phyloP scores from a whole-genome alignment of 2,888 invertebrate genomes.

The Graphium colonna region DNA sequence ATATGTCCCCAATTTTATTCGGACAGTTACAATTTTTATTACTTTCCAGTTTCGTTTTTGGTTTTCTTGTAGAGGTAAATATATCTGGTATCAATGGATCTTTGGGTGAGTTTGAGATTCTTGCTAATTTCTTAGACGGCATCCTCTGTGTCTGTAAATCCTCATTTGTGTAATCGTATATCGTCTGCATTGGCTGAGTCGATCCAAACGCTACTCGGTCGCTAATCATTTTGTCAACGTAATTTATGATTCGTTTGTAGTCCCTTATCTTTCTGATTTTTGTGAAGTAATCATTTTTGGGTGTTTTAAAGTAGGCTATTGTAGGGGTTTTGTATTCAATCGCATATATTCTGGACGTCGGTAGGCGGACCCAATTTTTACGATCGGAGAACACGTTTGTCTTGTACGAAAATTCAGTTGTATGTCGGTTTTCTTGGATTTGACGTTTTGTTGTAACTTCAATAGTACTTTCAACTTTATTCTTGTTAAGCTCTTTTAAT shows the following conservation, averaged over 20 bases:
- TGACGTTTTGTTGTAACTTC: slow-evolving; percentile 46
- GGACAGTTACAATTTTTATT: slow-evolving; percentile 44
- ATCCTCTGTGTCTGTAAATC: slow-evolving; percentile 23
- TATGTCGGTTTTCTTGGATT: slow-evolving; percentile 33
- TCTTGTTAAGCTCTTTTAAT: slow-evolving; percentile 54
- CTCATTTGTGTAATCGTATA: slow-evolving; percentile 25
- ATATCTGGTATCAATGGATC: not conserved
- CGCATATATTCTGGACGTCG: slow-evolving; percentile 42
- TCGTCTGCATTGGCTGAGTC: slow-evolving; percentile 33
- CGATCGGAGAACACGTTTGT: slow-evolving; percentile 44
- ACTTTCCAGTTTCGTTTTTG: slow-evolving; percentile 13
- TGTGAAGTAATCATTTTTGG: slow-evolving; percentile 56
- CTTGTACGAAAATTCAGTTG: slow-evolving; percentile 40
- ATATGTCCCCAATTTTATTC: slow-evolving; percentile 35
- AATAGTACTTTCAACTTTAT: slow-evolving; percentile 45
- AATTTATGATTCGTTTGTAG: slow-evolving; percentile 56
- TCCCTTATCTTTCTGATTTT: slow-evolving; percentile 59
- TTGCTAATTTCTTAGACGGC: not conserved
- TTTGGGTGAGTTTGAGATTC: not conserved
- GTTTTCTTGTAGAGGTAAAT: slow-evolving; percentile 7
- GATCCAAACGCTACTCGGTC: slow-evolving; percentile 42
- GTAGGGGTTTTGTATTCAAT: slow-evolving; percentile 55
- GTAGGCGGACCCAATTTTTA: slow-evolving; percentile 45
- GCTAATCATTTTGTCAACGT: slow-evolving; percentile 59
- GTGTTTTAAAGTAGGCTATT: slow-evolving; percentile 44